Percentiles rank a stretch among this genome's conserved stretches.
These are phyloP conservation scores for Petromus typicus DNA, from an alignment of 2,113 vertebrate genomes.

Conservation along the genomic window DNA sequence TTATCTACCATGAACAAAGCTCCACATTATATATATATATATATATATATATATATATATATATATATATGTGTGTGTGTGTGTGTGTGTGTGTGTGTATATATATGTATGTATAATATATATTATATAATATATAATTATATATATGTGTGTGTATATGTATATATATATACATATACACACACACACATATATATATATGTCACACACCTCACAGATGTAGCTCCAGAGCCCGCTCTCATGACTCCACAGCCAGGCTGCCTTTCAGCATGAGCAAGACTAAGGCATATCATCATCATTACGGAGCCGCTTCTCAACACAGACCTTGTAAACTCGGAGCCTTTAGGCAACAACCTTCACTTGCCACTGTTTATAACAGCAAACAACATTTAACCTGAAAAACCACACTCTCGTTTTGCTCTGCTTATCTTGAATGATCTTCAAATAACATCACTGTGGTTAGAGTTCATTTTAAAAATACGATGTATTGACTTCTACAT, in stretches of 20 bases:
- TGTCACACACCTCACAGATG: no score
- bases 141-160: no score
- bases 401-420: conserved; percentile 86
- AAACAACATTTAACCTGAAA: conserved; percentile 82
- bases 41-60: no score
- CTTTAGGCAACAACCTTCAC: conserved; percentile 78
- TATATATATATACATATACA: no score
- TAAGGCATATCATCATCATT: background rate
- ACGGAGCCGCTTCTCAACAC: conserved; percentile 35
- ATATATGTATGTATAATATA: no score
- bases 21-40: background rate
- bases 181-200: no score
- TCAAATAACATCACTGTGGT: conserved; percentile 84
- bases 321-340: conserved; percentile 30
- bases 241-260: background rate
- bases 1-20: background rate
- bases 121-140: no score
- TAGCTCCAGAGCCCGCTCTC: no score
- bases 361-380: conserved; percentile 81
- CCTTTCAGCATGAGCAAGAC: background rate
- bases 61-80: no score
- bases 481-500: conserved; percentile 73
- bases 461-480: conserved; percentile 82
- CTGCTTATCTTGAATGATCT: conserved; percentile 88
- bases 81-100: no score